phyloP scores from a whole-genome alignment of 2,113 vertebrate genomes.

The Passer montanus region DNA sequence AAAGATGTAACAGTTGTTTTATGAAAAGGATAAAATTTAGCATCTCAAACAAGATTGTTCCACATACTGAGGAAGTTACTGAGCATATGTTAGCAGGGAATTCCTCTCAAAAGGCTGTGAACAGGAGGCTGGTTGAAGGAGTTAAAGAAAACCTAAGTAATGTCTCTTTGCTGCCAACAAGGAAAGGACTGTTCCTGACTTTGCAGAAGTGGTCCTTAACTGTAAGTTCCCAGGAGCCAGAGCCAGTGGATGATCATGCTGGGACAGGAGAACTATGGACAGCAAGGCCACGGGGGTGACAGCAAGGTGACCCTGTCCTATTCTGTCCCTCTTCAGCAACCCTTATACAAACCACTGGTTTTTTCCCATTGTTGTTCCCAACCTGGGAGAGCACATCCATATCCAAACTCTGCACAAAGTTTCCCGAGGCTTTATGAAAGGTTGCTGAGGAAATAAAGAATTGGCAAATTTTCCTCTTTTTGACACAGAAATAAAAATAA shows the following conservation, averaged over 20 bases:
- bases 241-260: not conserved
- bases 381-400: not conserved
- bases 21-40: not conserved
- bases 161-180: not conserved
- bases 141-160: not conserved
- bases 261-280: not conserved
- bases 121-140: not conserved
- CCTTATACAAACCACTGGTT: not conserved
- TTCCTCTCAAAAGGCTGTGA: not conserved
- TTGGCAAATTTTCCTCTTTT: not conserved
- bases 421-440: not conserved
- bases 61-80: not conserved
- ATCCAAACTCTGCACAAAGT: not conserved
- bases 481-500: not conserved
- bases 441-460: not conserved
- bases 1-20: not conserved
- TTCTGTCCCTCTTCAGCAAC: not conserved
- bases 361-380: not conserved
- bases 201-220: not conserved
- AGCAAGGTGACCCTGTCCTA: not conserved
- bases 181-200: not conserved
- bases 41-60: not conserved
- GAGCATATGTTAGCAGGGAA: not conserved
- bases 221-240: not conserved
- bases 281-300: rapidly evolving